Conservation (phyloP, 2,797 vertebrate species). For the Melanotaenia maccullochi region DNA sequence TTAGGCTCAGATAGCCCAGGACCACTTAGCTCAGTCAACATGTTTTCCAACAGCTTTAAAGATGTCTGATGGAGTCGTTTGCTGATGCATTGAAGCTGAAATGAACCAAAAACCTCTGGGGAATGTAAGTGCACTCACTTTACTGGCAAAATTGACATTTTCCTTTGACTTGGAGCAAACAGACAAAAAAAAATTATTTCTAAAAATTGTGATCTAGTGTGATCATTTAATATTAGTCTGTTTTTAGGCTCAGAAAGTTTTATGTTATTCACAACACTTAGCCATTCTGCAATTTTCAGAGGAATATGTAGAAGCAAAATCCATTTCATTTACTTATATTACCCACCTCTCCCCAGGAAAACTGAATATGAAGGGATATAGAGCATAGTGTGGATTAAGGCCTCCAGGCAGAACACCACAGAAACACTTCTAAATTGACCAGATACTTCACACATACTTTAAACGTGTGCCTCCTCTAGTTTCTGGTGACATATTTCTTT, state of each 20-base stretch:
- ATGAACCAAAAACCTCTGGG: not conserved
- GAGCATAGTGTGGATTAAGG: conserved; percentile 61
- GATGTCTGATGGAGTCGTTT: conserved; percentile 18
- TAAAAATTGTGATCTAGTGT: not conserved
- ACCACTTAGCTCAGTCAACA: conserved; percentile 2
- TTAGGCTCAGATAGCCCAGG: not conserved
- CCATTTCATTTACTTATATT: conserved; percentile 21
- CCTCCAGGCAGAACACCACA: conserved; percentile 63
- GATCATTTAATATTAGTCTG: not conserved
- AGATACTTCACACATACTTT: conserved; percentile 42
- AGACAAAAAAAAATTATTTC: not conserved
- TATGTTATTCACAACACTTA: not conserved
- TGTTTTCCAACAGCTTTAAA: conserved; percentile 20
- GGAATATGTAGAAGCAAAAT: conserved; percentile 20
- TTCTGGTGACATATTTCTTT: conserved; percentile 25
- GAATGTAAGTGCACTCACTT: conserved; percentile 4
- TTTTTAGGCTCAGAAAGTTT: not conserved
- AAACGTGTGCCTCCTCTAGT: conserved; percentile 34
- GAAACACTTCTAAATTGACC: conserved; percentile 55
- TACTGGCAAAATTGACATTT: not conserved
- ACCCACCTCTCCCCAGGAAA: conserved; percentile 35
- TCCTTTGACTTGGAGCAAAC: conserved; percentile 3
- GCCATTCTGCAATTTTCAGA: conserved; percentile 8
- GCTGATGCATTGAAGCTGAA: not conserved
- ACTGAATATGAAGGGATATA: conserved; percentile 30